phyloP scores from a whole-genome alignment of 2,797 vertebrate genomes.

The Dryobates pubescens region DNA sequence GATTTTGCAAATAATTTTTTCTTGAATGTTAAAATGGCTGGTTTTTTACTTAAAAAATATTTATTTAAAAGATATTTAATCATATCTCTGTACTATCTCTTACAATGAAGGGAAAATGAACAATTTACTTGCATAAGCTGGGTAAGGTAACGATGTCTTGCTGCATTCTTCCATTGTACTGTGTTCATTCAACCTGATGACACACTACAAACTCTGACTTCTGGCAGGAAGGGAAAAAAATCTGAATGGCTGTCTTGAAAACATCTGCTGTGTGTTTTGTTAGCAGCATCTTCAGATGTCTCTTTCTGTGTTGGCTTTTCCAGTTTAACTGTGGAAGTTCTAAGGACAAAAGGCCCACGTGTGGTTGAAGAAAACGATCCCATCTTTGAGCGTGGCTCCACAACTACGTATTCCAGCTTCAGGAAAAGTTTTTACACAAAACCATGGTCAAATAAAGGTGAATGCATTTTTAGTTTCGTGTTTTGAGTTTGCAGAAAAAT shows the following conservation, averaged over 20 bases:
- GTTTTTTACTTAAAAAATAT: no score
- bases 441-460: constrained; percentile 94
- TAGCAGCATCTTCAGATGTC: neutral
- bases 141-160: neutral
- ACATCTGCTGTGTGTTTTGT: neutral
- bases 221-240: neutral
- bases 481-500: neutral
- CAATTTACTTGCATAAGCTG: neutral
- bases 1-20: neutral
- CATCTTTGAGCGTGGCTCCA: constrained; percentile 96
- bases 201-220: neutral
- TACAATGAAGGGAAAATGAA: neutral
- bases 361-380: constrained; percentile 89
- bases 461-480: constrained; percentile 1
- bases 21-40: no score
- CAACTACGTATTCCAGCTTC: constrained; percentile 97
- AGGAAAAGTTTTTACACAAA: constrained; percentile 88
- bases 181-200: neutral
- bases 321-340: constrained; percentile 96
- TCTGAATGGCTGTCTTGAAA: neutral
- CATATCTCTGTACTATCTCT: neutral
- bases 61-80: neutral
- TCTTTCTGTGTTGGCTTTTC: constrained; percentile 38
- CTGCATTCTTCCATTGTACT: neutral
- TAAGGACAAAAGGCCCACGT: constrained; percentile 89